Evolutionary conservation across 1,140 invertebrate species (phyloP).

Genomic region (Orchesella cincta): DNA sequence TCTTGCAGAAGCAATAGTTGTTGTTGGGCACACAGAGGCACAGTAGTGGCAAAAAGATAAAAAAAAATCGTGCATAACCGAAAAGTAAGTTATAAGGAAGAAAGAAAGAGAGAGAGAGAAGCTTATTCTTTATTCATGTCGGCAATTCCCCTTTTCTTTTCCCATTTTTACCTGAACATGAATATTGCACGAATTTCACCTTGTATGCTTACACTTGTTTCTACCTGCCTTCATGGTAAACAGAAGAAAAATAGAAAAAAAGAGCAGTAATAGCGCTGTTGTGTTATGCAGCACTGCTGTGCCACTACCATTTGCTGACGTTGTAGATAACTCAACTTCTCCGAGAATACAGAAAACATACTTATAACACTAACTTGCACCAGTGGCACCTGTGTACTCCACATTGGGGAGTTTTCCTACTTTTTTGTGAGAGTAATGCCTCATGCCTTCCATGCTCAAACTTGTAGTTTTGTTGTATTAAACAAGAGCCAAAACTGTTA

Average conservation of each 20-base stretch:
- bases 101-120: background rate
- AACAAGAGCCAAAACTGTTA: too few species aligned
- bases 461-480: too few species aligned
- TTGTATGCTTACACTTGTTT: background rate
- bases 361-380: too few species aligned
- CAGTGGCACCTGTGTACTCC: too few species aligned
- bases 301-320: too few species aligned
- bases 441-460: too few species aligned
- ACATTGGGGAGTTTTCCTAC: too few species aligned
- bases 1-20: background rate
- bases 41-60: background rate
- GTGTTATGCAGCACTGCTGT: too few species aligned
- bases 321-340: too few species aligned
- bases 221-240: background rate
- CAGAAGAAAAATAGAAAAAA: background rate
- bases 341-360: too few species aligned
- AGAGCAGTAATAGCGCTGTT: background rate
- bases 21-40: too few species aligned
- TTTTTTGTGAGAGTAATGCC: too few species aligned
- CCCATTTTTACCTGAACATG: conserved; percentile 26
- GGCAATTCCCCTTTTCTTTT: conserved; percentile 23
- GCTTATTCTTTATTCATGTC: conserved; percentile 19
- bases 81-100: background rate
- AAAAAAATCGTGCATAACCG: background rate
- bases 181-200: conserved; percentile 11